Evolutionary conservation across 2,888 invertebrate species (phyloP).

Genomic region (Elysia crispata): DNA sequence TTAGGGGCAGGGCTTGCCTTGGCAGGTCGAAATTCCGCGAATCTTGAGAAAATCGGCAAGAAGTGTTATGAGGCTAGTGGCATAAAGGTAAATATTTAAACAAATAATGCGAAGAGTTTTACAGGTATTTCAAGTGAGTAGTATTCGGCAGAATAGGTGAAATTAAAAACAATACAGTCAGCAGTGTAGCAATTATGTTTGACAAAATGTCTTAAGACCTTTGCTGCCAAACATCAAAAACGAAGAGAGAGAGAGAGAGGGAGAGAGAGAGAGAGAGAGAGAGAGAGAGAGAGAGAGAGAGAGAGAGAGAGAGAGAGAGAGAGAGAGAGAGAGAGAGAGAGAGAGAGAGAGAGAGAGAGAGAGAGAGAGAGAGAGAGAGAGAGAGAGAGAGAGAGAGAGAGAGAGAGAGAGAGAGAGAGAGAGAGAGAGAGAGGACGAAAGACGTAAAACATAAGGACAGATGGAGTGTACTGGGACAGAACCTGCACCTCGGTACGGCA

Average conservation of each 20-base stretch:
- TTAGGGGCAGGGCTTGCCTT: constrained; percentile 73
- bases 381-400: constrained; percentile 1
- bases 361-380: no score
- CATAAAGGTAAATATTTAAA: constrained; percentile 45
- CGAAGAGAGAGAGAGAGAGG: constrained; percentile 14
- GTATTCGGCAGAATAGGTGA: no score
- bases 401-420: constrained; percentile 9
- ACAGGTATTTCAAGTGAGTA: no score
- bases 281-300: constrained; percentile 36
- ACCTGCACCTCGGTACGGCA: no score
- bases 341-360: neutral
- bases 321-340: constrained; percentile 30
- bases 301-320: constrained; percentile 20
- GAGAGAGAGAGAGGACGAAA: neutral
- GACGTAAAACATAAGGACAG: no score
- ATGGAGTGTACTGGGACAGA: no score
- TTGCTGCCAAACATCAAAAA: neutral
- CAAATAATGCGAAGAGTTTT: no score
- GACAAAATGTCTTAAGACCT: neutral
- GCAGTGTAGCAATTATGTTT: no score
- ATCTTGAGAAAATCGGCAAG: constrained; percentile 67
- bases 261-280: constrained; percentile 37
- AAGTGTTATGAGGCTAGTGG: constrained; percentile 61
- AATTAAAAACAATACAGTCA: no score
- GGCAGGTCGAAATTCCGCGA: constrained; percentile 73